These are phyloP conservation scores for Drosophila tanythrix DNA, from an alignment of 2,888 invertebrate genomes.

Conservation along the genomic window DNA sequence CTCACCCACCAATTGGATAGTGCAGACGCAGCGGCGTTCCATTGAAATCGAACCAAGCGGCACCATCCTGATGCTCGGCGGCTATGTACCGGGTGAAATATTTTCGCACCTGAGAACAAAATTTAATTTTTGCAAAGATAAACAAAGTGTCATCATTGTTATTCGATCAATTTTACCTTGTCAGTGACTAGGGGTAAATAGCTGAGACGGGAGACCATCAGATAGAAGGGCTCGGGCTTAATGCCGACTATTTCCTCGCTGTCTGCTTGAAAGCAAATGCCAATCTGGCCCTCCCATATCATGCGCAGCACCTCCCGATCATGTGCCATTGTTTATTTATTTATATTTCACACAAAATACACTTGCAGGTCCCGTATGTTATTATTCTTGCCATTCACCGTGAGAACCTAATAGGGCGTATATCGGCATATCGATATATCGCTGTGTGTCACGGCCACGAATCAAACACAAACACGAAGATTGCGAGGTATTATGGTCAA, in stretches of 20 bases:
- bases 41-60: conserved; percentile 97
- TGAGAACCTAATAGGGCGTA: neutral
- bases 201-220: conserved; percentile 96
- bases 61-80: conserved; percentile 92
- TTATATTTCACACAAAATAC: conserved; percentile 42
- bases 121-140: neutral
- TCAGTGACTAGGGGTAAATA: conserved; percentile 98
- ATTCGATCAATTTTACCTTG: conserved; percentile 87
- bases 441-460: neutral
- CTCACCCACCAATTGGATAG: conserved; percentile 87
- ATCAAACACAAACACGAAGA: too few relatives aligned
- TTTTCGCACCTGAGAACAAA: conserved; percentile 89
- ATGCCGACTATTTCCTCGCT: conserved; percentile 95
- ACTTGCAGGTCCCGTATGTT: conserved; percentile 34
- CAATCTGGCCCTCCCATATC: conserved; percentile 98
- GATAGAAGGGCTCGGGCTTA: conserved; percentile 95
- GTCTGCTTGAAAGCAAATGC: conserved; percentile 95
- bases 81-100: conserved; percentile 94
- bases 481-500: neutral
- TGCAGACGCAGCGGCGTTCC: conserved; percentile 96
- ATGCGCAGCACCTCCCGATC: conserved; percentile 97
- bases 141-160: neutral
- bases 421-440: conserved; percentile 22
- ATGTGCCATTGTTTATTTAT: conserved; percentile 90
- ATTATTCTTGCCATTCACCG: conserved; percentile 43